Evolutionary conservation across 2,888 invertebrate species (phyloP), one percentile per base, ranked within the genome.

Genomic region (Lysandra coridon): DNA sequence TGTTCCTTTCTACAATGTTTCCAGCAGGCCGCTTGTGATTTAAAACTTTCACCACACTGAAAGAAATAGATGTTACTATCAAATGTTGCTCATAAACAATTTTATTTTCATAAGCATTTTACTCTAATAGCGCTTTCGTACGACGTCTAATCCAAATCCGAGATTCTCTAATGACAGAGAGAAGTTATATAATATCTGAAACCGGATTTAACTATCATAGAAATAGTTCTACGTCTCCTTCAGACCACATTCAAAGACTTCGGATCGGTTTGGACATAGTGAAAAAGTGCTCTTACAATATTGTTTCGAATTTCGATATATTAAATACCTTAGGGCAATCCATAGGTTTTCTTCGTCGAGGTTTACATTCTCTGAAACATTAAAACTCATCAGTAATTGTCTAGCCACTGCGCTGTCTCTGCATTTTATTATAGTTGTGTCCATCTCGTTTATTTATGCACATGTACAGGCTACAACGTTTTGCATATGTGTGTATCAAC

Each of bases 1-100:
- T 94, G 94, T 12, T 84, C 88, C 1, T 84, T 81, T 1, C 85
- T 73, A 80, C 93, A 93, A 82, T 94, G 94, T 81, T 88, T 87
- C 88, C 90, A 85, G 73, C 92, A 94, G 2, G 91, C 92, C 1
- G 88, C 85, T 74, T 93, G 94, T 0, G 93, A 92, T 0, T 85
- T 86, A 84, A 94, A 94, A 80, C 89, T 88, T 79, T 87, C 82
- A 2, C 92, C 92, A 79, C 94, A 94, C 93, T 94, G 83, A 0
- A 81, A 83, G 4, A 80, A 30, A 57, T 17, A 12, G 4, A 14
- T 17, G 4, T 57, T 4, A 17, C 14, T 17, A 57, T 17, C 17
- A 57, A 17, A 57, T 53, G 14, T 53, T 14, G 53, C 14, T 14
- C 53, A 53, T 14, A 53, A 53, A 53, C 4, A 53, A 53, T 53